Percentiles rank a stretch among this genome's conserved stretches.
phyloP scores from a whole-genome alignment of 2,113 vertebrate genomes.

The Pteropus alecto region DNA sequence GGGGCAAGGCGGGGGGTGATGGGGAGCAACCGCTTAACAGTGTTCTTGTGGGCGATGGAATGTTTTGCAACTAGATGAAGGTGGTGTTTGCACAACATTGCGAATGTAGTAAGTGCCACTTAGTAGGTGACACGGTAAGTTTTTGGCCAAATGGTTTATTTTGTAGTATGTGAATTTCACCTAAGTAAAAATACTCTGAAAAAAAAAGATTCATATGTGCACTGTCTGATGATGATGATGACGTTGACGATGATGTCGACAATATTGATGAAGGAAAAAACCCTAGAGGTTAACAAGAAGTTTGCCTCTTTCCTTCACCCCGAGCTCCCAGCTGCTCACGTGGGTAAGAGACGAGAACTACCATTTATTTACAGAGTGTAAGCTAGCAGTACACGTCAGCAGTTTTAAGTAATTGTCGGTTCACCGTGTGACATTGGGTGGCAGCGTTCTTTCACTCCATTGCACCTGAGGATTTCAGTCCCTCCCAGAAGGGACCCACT shows the following conservation, averaged over 20 bases:
- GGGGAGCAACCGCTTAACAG: neutral
- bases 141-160: neutral
- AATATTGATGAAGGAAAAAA: neutral
- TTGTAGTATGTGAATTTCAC: neutral
- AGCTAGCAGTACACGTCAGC: neutral
- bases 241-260: neutral
- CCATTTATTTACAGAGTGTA: neutral
- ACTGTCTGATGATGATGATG: neutral
- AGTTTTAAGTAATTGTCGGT: neutral
- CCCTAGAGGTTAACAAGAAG: neutral
- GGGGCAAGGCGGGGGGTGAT: rapidly evolving
- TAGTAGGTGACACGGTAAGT: neutral
- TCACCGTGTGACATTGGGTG: neutral
- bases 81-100: neutral
- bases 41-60: neutral
- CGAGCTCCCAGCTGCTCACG: neutral
- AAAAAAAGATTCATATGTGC: neutral
- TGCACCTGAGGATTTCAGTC: neutral
- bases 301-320: neutral
- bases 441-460: neutral
- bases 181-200: neutral
- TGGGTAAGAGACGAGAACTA: neutral
- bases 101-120: neutral
- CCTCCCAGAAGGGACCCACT: neutral
- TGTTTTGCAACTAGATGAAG: neutral